These are phyloP conservation scores for Siniperca knerii DNA, from an alignment of 2,113 vertebrate genomes.

Conservation along the genomic window DNA sequence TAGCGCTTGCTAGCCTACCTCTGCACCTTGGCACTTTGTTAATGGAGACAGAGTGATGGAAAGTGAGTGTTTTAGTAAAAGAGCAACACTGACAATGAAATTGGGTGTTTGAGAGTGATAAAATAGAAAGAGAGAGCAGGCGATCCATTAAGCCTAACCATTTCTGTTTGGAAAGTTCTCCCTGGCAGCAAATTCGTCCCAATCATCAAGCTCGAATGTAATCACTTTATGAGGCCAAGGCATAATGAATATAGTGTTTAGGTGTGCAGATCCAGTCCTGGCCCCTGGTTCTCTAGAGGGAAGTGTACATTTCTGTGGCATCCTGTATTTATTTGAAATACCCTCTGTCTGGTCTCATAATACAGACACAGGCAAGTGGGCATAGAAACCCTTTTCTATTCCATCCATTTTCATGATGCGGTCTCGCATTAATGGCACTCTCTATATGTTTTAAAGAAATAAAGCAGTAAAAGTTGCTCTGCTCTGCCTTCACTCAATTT, in stretches of 20 bases:
- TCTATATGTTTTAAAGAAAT: slow-evolving; percentile 72
- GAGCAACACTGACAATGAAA: slow-evolving; percentile 67
- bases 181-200: slow-evolving; percentile 77
- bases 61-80: slow-evolving; percentile 51
- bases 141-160: slow-evolving; percentile 70
- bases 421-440: slow-evolving; percentile 69
- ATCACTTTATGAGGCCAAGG: slow-evolving; percentile 79
- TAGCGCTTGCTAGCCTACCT: neutral
- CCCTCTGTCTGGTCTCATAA: slow-evolving; percentile 80
- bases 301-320: slow-evolving; percentile 84
- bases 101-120: slow-evolving; percentile 75
- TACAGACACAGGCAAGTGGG: slow-evolving; percentile 76
- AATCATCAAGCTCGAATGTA: slow-evolving; percentile 82
- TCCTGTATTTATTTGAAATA: slow-evolving; percentile 84
- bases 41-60: slow-evolving; percentile 52
- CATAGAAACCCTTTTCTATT: slow-evolving; percentile 77
- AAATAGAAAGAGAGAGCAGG: slow-evolving; percentile 58
- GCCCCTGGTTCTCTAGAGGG: slow-evolving; percentile 70
- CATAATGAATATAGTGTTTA: slow-evolving; percentile 85
- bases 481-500: slow-evolving; percentile 76
- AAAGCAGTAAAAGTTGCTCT: slow-evolving; percentile 71
- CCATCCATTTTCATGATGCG: slow-evolving; percentile 73
- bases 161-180: slow-evolving; percentile 77
- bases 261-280: slow-evolving; percentile 72
- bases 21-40: slow-evolving; percentile 48